These are phyloP conservation scores for Leiothrix lutea DNA, from an alignment of 2,113 vertebrate species.

Conservation along the genomic window DNA sequence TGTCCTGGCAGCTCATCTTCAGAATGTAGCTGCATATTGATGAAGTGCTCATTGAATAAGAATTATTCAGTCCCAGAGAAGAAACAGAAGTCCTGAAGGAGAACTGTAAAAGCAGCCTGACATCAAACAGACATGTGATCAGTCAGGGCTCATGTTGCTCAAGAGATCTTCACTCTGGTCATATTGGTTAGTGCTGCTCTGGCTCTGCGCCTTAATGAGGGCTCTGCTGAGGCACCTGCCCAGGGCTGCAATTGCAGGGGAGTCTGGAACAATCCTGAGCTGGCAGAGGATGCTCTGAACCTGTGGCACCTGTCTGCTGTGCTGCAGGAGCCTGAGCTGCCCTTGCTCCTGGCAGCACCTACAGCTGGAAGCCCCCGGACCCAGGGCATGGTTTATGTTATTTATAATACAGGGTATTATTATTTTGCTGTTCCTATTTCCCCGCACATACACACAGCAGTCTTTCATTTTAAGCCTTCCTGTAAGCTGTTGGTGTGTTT, in stretches of 20 bases:
- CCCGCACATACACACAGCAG: accelerated
- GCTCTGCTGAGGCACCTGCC: background rate
- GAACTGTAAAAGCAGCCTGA: background rate
- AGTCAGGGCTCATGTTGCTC: background rate
- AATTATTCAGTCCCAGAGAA: background rate
- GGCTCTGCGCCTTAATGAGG: background rate
- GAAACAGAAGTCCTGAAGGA: background rate
- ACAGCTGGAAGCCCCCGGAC: background rate
- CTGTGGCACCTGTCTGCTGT: background rate
- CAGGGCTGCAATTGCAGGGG: background rate
- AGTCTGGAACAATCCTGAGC: background rate
- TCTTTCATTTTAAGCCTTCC: background rate
- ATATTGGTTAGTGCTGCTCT: accelerated
- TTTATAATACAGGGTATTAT: no score
- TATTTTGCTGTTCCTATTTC: background rate
- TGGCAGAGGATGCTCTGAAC: background rate
- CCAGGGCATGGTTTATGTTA: background rate
- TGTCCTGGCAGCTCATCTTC: background rate
- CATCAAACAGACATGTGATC: background rate
- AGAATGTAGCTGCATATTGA: background rate
- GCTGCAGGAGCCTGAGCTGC: background rate
- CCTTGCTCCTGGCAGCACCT: background rate
- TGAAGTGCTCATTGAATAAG: background rate
- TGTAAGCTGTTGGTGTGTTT: background rate
- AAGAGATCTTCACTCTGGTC: background rate